A percentile compares a stretch with the other conserved stretches of the same genome.
phyloP scores from a whole-genome alignment of 2,113 vertebrate genomes.

The Lophura nycthemera region DNA sequence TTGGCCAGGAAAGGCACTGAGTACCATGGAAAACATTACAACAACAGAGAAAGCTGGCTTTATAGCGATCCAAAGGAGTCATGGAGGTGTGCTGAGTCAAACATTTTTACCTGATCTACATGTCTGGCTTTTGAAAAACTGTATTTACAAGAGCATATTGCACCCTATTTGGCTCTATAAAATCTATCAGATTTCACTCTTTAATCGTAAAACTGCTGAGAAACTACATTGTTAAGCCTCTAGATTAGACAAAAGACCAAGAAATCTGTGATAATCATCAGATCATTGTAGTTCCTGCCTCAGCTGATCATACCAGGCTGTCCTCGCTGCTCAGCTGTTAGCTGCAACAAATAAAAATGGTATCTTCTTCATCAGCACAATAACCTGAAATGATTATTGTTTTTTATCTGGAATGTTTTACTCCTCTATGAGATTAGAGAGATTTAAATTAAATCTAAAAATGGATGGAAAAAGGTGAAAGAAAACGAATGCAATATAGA shows the following conservation, averaged over 20 bases:
- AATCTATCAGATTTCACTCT: not conserved
- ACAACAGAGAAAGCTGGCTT: not conserved
- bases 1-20: not conserved
- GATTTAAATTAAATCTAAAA: not conserved
- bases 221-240: not conserved
- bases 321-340: not conserved
- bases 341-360: not conserved
- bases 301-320: not conserved
- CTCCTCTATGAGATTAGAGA: not conserved
- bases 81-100: not conserved
- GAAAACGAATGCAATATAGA: not conserved
- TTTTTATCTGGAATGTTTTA: not conserved
- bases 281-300: not conserved
- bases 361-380: not conserved
- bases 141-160: not conserved
- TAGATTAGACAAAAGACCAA: not conserved
- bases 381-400: not conserved
- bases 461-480: not conserved
- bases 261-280: not conserved
- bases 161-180: not conserved
- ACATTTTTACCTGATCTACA: not conserved
- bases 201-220: not conserved
- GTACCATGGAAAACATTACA: not conserved
- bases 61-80: not conserved
- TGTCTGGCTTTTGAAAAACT: not conserved